Evolutionary conservation across 2,888 invertebrate species (phyloP).

Genomic region (Mongoloraphidia duomilia): DNA sequence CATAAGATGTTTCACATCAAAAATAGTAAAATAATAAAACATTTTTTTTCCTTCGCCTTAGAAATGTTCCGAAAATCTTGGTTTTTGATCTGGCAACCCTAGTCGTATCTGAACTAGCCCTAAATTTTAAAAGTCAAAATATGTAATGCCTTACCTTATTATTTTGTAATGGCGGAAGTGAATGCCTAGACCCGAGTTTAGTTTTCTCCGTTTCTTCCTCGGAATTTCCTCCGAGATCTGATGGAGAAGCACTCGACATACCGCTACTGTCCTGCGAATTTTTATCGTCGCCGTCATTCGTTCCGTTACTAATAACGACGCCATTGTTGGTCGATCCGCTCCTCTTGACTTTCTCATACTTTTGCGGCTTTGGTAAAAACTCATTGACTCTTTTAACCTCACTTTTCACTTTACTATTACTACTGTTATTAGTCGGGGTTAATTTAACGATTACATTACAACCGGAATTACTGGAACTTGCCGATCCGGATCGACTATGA

Average conservation of each 20-base stretch:
- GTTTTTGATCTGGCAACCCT: too few relatives aligned
- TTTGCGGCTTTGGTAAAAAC: constrained; percentile 26
- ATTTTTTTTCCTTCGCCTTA: too few relatives aligned
- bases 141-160: constrained; percentile 9
- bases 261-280: constrained; percentile 22
- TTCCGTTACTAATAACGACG: neutral
- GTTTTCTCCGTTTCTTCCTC: constrained; percentile 25
- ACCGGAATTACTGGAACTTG: constrained; percentile 28
- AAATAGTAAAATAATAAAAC: too few relatives aligned
- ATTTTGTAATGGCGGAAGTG: constrained; percentile 22
- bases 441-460: constrained; percentile 26
- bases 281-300: constrained; percentile 11
- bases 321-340: constrained; percentile 10
- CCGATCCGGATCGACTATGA: constrained; percentile 43
- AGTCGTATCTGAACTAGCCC: too few relatives aligned
- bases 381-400: constrained; percentile 23
- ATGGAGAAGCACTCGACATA: constrained; percentile 27
- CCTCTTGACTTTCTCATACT: constrained; percentile 23
- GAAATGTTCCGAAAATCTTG: too few relatives aligned
- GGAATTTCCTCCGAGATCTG: constrained; percentile 22
- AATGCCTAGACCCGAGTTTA: constrained; percentile 26
- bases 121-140: neutral
- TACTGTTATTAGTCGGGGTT: constrained; percentile 12
- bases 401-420: constrained; percentile 4
- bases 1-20: too few relatives aligned